Base-by-base conservation (phyloP, 2,797 vertebrate species). In the Orientallactaga sibirica region DNA sequence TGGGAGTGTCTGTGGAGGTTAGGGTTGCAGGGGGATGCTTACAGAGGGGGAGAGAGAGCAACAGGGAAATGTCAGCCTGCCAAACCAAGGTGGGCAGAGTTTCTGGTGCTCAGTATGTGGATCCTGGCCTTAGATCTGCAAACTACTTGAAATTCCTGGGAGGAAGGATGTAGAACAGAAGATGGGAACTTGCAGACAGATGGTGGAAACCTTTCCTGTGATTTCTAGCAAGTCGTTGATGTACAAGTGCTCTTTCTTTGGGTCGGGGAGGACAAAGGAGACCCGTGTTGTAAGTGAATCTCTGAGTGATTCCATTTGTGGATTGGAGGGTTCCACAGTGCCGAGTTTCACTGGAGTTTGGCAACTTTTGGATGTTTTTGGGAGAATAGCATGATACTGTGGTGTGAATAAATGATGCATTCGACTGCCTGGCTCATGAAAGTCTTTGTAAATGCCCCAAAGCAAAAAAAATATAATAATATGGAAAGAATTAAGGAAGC, bases 401-500 rank as follows among this genome's bases (percentile, higher is more conserved):
- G 80, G 74, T 78, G 52, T 29, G 25, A 90, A 74, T 75, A 81
- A 89, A 92, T 15, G n/a, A 88, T 70, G 78, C 73, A 55, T 3
- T 91, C 74, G 48, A 22, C 55, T 75, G 87, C 2, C 33, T 90
- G 0, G 0, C 22, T 88, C 96, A 66, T 91, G 92, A 93, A 97
- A 71, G 68, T 74, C 89, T 91, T 85, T 10, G 22, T 90, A 95
- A 94, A 91, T 2, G 37, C 82, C 94, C 94, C 92, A 94, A 92
- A 90, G 92, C 20, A 77, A 96, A 68, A 84, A 94, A 93, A 2
- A 37, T 37, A 37, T 37, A 37, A 37, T 37, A 37, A 37, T 94
- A 76, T 94, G 92, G 91, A 95, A 95, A 41, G 84, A 93, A 94
- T 95, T 94, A 97, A 93, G 93, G 84, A 76, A 1, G 18, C 73